Evolutionary conservation across 2,113 vertebrate genomes (phyloP), one percentile per base, ranked within the genome.

Genomic region (Pseudorhombus dupliciocellatus): DNA sequence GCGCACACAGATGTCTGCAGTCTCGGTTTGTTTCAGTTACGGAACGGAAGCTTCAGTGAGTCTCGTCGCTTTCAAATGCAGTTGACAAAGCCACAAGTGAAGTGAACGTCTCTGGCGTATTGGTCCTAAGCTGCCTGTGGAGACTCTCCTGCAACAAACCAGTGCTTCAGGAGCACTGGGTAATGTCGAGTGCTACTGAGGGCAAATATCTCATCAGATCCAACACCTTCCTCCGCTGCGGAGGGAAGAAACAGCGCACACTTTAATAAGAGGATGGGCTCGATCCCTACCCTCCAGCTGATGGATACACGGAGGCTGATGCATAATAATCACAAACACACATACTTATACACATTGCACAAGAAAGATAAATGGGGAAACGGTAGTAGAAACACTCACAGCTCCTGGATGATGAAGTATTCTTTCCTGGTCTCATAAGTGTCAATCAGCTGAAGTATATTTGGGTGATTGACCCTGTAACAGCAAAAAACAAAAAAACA

Each of bases 331-430:
- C 1, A 28, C 53, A 55, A 1, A 22, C 51, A 56, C 42, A 65
- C 25, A 46, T 9, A 51, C 34, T 51, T 14, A 42, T 20, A 21
- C 37, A 65, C 50, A 31, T 22, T 54, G 16, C 51, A 56, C 10
- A 53, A 61, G 52, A 55, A 73, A 37, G 34, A 56, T 16, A 76
- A 71, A 73, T 9, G 26, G 44, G 14, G 18, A 40, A 42, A 68
- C 10, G 11, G 24, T 50, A 16, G 59, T 61, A 66, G 5, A 59
- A 68, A 70, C 11, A 90, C 95, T 94, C 85, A 95, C 95, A 95
- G 91, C 72, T 95, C 95, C 84, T 95, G 95, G 84, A 96, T 93
- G 83, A 96, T 95, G 83, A 94, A 94, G 74, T 94, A 96, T 87
- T 96, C 95, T 80, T 95, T 95, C 69, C 93, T 85, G 7, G 95